Evolutionary conservation across 2,888 invertebrate species (phyloP), one percentile per base, ranked within the genome.

Genomic region (Unio pictorum): DNA sequence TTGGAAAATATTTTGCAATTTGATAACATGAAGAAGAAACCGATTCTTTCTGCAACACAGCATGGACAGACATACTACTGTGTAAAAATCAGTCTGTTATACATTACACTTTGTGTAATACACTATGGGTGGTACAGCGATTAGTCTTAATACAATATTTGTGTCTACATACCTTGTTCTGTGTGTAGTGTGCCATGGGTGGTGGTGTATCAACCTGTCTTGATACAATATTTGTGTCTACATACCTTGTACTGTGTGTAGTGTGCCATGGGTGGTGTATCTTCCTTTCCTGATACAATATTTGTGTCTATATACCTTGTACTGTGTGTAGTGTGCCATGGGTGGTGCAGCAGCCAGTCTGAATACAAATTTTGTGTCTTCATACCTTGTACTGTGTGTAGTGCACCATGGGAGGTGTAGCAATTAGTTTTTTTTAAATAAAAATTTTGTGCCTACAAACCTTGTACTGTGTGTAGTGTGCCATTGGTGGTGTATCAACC

Each of bases 341-440:
- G 97, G 97, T 26, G 98, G 98, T 4, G 95, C 95, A 20, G 95
- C 92, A 18, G 98, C 92, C 45, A 45, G 45, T 45, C 45, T 45
- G 11, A 3, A 45, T 11, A 45, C 45, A 45, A 45, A 11, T 11
- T 45, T 55, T 5, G 55, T 66, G 20, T 20, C n/a, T 23, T 64
- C 76, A 62, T 63, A 89, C 89, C 84, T 86, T 87, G 81, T 88
- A 89, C 74, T 89, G 87, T 26, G 79, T 92, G 91, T 98, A 98
- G 84, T 95, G 95, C 18, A 98, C 95, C 6, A 95, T 95, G 0
- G 97, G 97, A 23, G 98, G 98, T 4, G 95, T 95, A 20, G 95
- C 92, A 18, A 98, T 92, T 23, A 23, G 23, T 23, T 23, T 23
- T 23, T 23, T 23, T 23, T 23, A 23, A 23, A 23, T 23, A 23